Conservation (phyloP, 2,888 invertebrate species). For the Sinohyriopsis cumingii region DNA sequence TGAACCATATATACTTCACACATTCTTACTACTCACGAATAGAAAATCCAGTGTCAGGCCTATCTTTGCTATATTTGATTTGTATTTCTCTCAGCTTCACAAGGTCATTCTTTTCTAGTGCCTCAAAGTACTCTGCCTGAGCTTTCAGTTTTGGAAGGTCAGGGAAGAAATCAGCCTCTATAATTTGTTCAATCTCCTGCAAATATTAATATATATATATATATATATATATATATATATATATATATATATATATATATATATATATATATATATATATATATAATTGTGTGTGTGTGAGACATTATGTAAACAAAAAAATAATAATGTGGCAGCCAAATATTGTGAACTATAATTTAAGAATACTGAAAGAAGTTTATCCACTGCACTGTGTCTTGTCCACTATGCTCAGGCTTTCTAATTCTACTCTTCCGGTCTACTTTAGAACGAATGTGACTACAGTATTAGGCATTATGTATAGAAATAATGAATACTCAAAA, state of each 20-base stretch:
- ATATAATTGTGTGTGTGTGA: background rate
- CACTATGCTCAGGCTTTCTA: too few relatives aligned
- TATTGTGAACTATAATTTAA: too few relatives aligned
- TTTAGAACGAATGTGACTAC: too few relatives aligned
- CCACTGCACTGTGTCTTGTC: too few relatives aligned
- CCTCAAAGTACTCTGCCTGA: conserved; percentile 93
- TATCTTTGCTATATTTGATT: conserved; percentile 80
- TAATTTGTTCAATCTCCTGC: conserved; percentile 86
- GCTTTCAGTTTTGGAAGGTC: conserved; percentile 93
- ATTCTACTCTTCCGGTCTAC: too few relatives aligned
- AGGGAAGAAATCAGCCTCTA: conserved; percentile 97
- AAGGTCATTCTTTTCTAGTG: conserved; percentile 90
- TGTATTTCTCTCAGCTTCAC: conserved; percentile 89
- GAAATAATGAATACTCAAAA: too few relatives aligned
- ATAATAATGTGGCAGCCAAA: too few relatives aligned
- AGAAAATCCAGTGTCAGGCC: conserved; percentile 51
- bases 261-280: conserved; percentile 1
- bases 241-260: conserved; percentile 5
- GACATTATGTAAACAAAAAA: too few relatives aligned
- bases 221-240: conserved; percentile 1
- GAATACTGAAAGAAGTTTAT: too few relatives aligned
- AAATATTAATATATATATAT: conserved; percentile 1
- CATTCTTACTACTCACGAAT: conserved; percentile 46
- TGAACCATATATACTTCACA: background rate
- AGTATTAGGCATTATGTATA: too few relatives aligned